Base-by-base conservation (phyloP, 2,888 invertebrate species). In the Stratiomys singularior region DNA sequence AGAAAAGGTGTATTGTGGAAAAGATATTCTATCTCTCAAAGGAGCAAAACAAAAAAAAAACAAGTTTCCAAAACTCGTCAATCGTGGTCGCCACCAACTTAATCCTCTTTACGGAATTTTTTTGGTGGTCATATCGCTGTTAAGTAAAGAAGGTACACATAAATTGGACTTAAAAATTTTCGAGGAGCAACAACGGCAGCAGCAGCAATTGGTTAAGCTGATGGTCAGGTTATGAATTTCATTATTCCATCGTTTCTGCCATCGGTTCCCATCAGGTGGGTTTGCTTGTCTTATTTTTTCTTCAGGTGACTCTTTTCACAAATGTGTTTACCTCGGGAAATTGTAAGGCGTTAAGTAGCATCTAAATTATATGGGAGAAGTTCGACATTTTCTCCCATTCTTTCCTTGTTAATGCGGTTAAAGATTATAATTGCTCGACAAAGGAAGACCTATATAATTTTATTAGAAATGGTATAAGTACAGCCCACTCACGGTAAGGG, bases 261-360 rank as follows among this genome's bases (percentile, higher is more conserved):
- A 1, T 27, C 11, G n/a, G n/a, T 27, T 30, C 18, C 4, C 37
- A 27, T 37, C 37, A 37, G 9, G 37, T 37, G 5, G 9, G 37
- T 37, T 37, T 37, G 37, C 37, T 37, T 37, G 3, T 37, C 5
- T 7, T 46, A 69, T 69, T 69, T 46, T 69, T 69, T 69, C 46
- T 47, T 27, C 69, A 69, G 69, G 69, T 69, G 69, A 21, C 47
- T 69, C 23, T 18, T 69, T 47, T 69, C 46, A 66, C 66, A 44
- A 66, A 66, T 37, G 30, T 30, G 15, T 66, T 66, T 30, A 28
- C 30, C 30, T 66, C 15, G 5, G 9, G 25, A 69, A 69, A 69
- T 69, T 69, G 44, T 67, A 69, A 69, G 69, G 69, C 69, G 69
- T 69, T 69, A 69, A 69, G 69, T 69, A 69, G 69, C 69, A 69